Conservation (phyloP, 2,797 vertebrate genomes). For the Acipenser oxyrinchus region DNA sequence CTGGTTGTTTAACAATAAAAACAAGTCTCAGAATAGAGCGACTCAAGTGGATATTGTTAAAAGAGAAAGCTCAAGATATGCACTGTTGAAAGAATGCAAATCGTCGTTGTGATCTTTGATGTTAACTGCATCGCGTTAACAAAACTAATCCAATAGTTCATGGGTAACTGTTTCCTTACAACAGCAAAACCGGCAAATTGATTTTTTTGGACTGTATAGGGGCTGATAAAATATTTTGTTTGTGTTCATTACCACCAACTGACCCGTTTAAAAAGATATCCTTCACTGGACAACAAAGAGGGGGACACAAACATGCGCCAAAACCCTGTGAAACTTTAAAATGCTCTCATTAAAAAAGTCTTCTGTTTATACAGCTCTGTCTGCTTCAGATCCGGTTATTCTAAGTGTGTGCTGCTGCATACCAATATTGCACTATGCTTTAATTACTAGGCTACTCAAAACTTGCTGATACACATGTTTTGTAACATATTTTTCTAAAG, state of each 20-base stretch:
- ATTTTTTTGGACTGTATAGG: slow-evolving; percentile 19
- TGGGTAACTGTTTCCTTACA: not conserved
- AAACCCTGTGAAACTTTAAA: too few species aligned
- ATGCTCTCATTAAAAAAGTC: too few species aligned
- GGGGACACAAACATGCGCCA: too few species aligned
- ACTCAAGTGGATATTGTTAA: slow-evolving; percentile 41
- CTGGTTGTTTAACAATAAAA: slow-evolving; percentile 60
- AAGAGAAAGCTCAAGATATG: slow-evolving; percentile 45
- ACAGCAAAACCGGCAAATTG: slow-evolving; percentile 13
- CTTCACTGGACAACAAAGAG: slow-evolving; percentile 3
- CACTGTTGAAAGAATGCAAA: slow-evolving; percentile 35
- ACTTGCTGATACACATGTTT: too few species aligned
- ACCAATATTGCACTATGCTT: too few species aligned
- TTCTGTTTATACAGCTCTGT: too few species aligned
- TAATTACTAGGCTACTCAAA: too few species aligned
- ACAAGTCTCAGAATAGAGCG: slow-evolving; percentile 37
- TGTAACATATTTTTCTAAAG: too few species aligned
- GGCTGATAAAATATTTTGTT: slow-evolving; percentile 14
- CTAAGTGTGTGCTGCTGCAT: too few species aligned
- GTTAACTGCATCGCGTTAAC: slow-evolving; percentile 7
- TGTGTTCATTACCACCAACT: slow-evolving; percentile 4
- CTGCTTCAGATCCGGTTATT: too few species aligned
- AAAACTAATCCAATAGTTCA: not conserved
- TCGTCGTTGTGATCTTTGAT: slow-evolving; percentile 28
- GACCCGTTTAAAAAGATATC: not conserved